These are phyloP conservation scores for Antheraea assamensis DNA, from an alignment of 2,888 invertebrate genomes.

Conservation along the genomic window DNA sequence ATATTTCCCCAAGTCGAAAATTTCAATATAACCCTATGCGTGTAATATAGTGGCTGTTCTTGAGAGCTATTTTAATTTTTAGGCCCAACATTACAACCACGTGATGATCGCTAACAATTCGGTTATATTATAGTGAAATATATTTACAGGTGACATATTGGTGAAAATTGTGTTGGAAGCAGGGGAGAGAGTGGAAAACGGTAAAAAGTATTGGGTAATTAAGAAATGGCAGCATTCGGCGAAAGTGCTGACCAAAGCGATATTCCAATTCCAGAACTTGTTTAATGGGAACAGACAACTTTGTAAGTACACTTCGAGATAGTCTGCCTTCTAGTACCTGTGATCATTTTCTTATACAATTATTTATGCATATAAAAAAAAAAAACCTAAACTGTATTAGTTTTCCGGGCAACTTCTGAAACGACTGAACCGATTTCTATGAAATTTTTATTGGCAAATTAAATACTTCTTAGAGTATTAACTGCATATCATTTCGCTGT, in stretches of 20 bases:
- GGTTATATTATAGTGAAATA: neutral
- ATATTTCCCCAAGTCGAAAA: no score
- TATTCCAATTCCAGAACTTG: conserved; percentile 66
- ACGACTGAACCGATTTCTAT: no score
- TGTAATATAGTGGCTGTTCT: neutral
- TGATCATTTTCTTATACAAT: no score
- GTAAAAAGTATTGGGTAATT: conserved; percentile 57
- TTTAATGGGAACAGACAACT: conserved; percentile 65
- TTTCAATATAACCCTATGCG: neutral
- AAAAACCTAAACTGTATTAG: no score
- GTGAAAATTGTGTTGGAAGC: conserved; percentile 57
- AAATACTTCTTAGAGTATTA: no score
- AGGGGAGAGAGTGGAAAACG: conserved; percentile 37
- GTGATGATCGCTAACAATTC: neutral
- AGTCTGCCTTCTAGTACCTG: neutral
- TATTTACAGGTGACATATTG: conserved; percentile 58
- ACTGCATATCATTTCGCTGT: no score
- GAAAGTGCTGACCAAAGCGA: conserved; percentile 54
- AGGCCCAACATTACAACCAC: neutral
- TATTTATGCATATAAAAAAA: no score
- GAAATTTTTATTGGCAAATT: no score
- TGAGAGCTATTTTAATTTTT: neutral
- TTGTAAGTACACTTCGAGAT: conserved; percentile 45
- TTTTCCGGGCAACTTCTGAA: no score
- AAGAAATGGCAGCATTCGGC: conserved; percentile 50